Evolutionary conservation across 2,888 invertebrate genomes (phyloP).

Genomic region (Busseola fusca): DNA sequence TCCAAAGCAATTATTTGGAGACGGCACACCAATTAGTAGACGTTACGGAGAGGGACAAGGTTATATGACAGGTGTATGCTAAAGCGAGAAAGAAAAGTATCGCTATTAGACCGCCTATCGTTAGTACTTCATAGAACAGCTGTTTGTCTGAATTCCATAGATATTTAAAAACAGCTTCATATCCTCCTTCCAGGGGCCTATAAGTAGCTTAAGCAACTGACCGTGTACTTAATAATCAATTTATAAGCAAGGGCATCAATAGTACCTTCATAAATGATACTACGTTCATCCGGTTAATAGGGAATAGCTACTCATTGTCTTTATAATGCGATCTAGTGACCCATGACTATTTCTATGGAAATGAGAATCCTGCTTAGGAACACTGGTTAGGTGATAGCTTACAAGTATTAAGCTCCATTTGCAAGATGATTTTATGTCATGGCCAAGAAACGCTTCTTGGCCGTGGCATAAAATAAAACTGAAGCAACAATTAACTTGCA

Average conservation of each 20-base stretch:
- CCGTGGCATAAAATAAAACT: background rate
- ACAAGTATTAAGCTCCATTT: background rate
- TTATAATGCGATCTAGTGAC: background rate
- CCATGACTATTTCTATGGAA: background rate
- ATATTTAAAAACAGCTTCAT: slow-evolving; percentile 27
- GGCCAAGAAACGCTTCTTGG: background rate
- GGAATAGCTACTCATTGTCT: background rate
- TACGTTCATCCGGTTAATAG: slow-evolving; percentile 24
- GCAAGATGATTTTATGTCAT: background rate
- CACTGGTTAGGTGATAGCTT: background rate
- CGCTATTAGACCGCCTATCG: background rate
- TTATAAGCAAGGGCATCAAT: slow-evolving; percentile 37
- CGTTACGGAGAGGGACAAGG: background rate
- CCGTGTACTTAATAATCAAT: slow-evolving; percentile 35
- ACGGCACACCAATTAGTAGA: background rate
- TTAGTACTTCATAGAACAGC: slow-evolving; percentile 21
- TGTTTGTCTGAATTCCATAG: slow-evolving; percentile 7
- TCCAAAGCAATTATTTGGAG: slow-evolving; percentile 19
- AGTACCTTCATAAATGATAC: slow-evolving; percentile 28
- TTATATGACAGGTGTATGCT: background rate
- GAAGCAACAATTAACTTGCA: background rate
- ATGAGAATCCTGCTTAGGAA: background rate
- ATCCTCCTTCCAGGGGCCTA: slow-evolving; percentile 14
- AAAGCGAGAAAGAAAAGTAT: slow-evolving; percentile 8
- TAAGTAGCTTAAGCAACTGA: slow-evolving; percentile 22